Evolutionary conservation across 2,888 invertebrate genomes (phyloP), one percentile per base, ranked within the genome.

Genomic region (Drosophila meridionalis): DNA sequence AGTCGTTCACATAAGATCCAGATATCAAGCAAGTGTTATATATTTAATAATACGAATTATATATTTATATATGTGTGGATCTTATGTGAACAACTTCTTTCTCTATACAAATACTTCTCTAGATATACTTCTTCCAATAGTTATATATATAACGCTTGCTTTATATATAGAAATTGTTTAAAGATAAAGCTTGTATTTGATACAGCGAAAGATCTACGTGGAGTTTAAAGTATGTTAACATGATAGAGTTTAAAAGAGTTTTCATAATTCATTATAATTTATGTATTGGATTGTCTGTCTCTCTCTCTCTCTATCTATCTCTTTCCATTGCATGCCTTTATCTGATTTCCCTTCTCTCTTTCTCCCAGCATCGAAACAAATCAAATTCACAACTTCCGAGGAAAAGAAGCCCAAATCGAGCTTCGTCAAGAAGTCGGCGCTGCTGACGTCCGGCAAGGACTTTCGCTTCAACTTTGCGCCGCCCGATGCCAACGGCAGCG

Each of bases 381-480:
- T 96, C 76, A 95, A 95, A 92, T 94, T 96, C 80, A 93, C 94
- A 57, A 92, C 94, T 20, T 91, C 93, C 47, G 92, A 94, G 47
- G 94, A 93, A 40, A 83, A 94, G 83, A 92, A 90, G 52, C 93
- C 92, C 57, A 96, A 96, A 90, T 96, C 95, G 8, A 94, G 95
- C 78, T 97, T 96, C 93, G 90, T 96, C 14, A 95, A 95, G 87
- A 96, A 96, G 93, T 95, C 96, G 2, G 93, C 94, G 36, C 94
- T 95, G 81, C 50, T 90, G 20, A 93, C 93, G 9, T 94, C 94
- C 0, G 95, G 94, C 6, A 94, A 92, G 70, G 93, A 94, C 55
- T 96, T 95, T 91, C 94, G 94, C 87, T 94, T 94, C 77, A 93
- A 94, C 84, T 96, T 96, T 89, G 91, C 94, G 76, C 93, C 93